Evolutionary conservation across 2,113 vertebrate species (phyloP).

Genomic region (Taurulus bubalis): DNA sequence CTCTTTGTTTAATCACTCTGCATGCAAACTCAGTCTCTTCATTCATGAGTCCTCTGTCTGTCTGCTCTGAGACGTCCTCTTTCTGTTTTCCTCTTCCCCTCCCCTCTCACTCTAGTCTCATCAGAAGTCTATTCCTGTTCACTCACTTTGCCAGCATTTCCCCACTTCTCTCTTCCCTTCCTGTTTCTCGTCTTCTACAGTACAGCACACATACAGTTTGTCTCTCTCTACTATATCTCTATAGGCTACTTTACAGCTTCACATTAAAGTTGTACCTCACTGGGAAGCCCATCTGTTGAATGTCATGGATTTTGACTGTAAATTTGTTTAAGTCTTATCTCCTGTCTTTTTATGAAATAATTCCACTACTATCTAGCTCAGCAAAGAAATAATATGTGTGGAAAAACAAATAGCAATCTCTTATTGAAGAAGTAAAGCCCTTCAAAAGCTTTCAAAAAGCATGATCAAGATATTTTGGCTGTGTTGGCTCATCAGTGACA

Average conservation of each 20-base stretch:
- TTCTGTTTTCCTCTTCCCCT: constrained; percentile 11
- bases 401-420: neutral
- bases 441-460: neutral
- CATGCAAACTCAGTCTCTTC: constrained; percentile 49
- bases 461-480: neutral
- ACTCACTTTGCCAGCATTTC: constrained; percentile 66
- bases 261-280: constrained; percentile 25
- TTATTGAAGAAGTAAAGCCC: neutral
- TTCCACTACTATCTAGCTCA: neutral
- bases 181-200: constrained; percentile 38
- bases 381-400: neutral
- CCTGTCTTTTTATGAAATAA: constrained; percentile 1
- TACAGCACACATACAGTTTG: constrained; percentile 1
- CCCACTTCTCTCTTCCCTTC: constrained; percentile 31
- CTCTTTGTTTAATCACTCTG: constrained; percentile 50
- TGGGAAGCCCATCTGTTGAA: constrained; percentile 59
- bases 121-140: constrained; percentile 64
- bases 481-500: neutral
- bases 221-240: constrained; percentile 10
- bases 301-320: neutral
- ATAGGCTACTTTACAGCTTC: constrained; percentile 19
- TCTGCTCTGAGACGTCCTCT: constrained; percentile 49
- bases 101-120: constrained; percentile 43
- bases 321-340: neutral
- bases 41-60: constrained; percentile 30